phyloP scores from a whole-genome alignment of 2,888 invertebrate species.

The Osedax frankpressi region DNA sequence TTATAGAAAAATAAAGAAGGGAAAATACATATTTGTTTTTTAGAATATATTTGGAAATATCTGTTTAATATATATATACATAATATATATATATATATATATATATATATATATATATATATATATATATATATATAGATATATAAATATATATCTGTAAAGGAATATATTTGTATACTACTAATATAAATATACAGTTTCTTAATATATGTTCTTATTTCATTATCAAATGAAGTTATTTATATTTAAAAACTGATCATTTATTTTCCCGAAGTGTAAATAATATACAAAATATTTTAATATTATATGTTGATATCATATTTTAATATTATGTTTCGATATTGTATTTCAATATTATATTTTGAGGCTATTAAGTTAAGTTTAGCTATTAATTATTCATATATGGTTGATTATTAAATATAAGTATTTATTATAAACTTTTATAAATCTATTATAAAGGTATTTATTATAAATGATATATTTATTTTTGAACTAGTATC shows the following conservation, averaged over 20 bases:
- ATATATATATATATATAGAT: neutral
- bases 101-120: neutral
- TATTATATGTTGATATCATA: neutral
- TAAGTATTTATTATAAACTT: too few relatives aligned
- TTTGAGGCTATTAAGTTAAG: too few relatives aligned
- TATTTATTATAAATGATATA: too few relatives aligned
- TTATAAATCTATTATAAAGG: too few relatives aligned
- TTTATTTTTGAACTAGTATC: too few relatives aligned
- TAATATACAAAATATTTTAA: neutral
- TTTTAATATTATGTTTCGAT: too few relatives aligned
- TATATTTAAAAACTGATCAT: neutral
- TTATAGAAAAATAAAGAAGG: neutral
- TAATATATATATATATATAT: conserved; percentile 8
- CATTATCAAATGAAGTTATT: too few relatives aligned
- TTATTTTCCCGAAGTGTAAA: neutral
- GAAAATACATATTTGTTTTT: neutral
- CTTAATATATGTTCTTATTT: neutral
- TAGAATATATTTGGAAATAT: neutral
- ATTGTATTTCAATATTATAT: too few relatives aligned
- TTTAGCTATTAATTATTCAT: too few relatives aligned
- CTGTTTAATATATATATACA: neutral
- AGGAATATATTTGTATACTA: neutral
- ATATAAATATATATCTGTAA: neutral
- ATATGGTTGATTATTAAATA: too few relatives aligned
- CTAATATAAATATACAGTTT: neutral